Evolutionary conservation across 2,888 invertebrate genomes (phyloP), one percentile per base, ranked within the genome.

Genomic region (Euphydryas editha): DNA sequence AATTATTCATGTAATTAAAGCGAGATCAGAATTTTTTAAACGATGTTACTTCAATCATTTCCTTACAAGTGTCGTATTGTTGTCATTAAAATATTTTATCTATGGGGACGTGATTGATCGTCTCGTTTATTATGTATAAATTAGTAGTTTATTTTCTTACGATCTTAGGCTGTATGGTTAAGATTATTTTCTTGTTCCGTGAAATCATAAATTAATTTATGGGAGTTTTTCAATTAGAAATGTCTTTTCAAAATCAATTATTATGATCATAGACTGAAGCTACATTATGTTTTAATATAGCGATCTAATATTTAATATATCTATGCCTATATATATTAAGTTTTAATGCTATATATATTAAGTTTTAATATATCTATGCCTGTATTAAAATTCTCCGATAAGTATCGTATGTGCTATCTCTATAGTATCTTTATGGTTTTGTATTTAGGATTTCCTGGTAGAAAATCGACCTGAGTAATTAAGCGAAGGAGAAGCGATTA

Each of bases 401-500:
- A n/a, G 1, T n/a, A 30, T 21, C 15, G 15, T 21, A 30, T 36
- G 36, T 36, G 15, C 13, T 17, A 17, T 10, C 2, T 36, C 18
- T 10, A n/a, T 6, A 24, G 7, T 51, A 24, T 24, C 24, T 24
- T n/a, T 47, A 51, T 17, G 36, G 36, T 7, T 36, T 36, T 54
- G 30, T 15, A 36, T 30, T 54, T 36, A 54, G 54, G 30, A 54
- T 36, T 54, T 54, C 54, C 54, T 54, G 30, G 54, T 36, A 36
- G 54, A 54, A 54, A 54, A 54, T 54, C 54, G 54, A 30, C 54
- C 36, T 36, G 54, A 36, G 58, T 62, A 61, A 39, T 37, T 57
- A 59, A 51, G 59, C 59, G 62, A 68, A 63, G 49, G 49, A 13
- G 54, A 47, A 54, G 67, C 67, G 68, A 69, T 69, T 68, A 69